These are phyloP conservation scores for Lymantria dispar DNA, from an alignment of 2,888 invertebrate genomes.

Conservation along the genomic window DNA sequence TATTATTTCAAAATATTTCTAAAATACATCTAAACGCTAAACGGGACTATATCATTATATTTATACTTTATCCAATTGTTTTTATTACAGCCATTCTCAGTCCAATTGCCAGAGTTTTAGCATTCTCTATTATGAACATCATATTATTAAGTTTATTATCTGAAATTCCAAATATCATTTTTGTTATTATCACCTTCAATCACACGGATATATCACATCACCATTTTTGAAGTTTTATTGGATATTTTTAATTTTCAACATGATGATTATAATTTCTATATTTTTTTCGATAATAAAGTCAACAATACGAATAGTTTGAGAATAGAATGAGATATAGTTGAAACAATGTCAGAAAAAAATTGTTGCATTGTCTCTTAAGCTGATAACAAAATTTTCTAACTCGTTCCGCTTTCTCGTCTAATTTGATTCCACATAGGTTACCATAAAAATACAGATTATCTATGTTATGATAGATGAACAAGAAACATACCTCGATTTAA, in stretches of 20 bases:
- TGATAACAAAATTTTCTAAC: not conserved
- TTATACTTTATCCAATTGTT: slow-evolving; percentile 26
- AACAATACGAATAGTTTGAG: slow-evolving; percentile 22
- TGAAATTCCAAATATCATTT: not conserved
- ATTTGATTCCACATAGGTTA: too few relatives aligned
- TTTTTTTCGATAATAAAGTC: slow-evolving; percentile 15
- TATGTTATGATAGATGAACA: too few relatives aligned
- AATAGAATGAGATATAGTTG: slow-evolving; percentile 25
- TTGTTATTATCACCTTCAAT: too few relatives aligned
- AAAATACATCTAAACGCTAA: slow-evolving; percentile 37
- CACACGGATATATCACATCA: too few relatives aligned
- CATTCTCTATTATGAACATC: slow-evolving; percentile 40
- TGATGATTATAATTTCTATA: too few relatives aligned
- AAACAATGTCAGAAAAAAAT: not conserved
- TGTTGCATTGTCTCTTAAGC: not conserved
- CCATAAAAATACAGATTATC: too few relatives aligned
- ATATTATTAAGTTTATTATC: slow-evolving; percentile 11
- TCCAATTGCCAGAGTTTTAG: slow-evolving; percentile 47
- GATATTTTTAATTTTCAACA: too few relatives aligned
- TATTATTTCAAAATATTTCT: slow-evolving; percentile 37
- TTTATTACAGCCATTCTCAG: slow-evolving; percentile 65
- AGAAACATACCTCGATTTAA: too few relatives aligned
- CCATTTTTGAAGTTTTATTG: too few relatives aligned
- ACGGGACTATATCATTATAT: slow-evolving; percentile 29
- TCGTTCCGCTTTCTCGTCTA: too few relatives aligned